Evolutionary conservation across 2,888 invertebrate genomes (phyloP), one percentile per base, ranked within the genome.

Genomic region (Congeria kusceri): DNA sequence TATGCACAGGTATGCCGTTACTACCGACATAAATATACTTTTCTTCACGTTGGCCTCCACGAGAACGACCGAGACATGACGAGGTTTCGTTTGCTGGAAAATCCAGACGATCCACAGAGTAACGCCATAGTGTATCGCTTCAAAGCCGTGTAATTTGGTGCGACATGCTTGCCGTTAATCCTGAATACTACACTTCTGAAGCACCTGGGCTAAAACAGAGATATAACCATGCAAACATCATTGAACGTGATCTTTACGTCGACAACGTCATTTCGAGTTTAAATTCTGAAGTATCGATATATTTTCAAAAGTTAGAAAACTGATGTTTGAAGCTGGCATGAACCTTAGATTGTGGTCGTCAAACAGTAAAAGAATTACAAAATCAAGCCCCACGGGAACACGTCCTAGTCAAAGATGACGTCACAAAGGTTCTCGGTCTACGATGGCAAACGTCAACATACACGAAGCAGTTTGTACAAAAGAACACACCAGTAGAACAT

Each of bases 151-250:
- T 58, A 79, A 11, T 79, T 44, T 27, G 75, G 78, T 15, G 80
- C 71, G 7, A 75, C 75, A 7, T 71, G 79, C 27, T 79, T 74
- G 18, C 77, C 76, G 3, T 80, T 82, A 23, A 78, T 82, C 18
- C 56, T 77, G 11, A n/a, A n/a, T n/a, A n/a, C n/a, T n/a, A n/a
- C n/a, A 78, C 15, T 78, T 11, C 49, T 73, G 20, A 73, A 73
- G 57, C 65, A 64, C 39, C 64, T 73, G 3, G 49, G 39, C 2
- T 23, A 46, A 0, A 53, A 65, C 53, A 49, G 23, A 29, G 15
- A 47, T 28, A 62, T 27, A 15, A 23, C 28, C 47, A 23, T 15
- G 29, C 66, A 27, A 23, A 67, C 2, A 58, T 29, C 18, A 20
- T 77, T 15, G 46, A 47, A 58, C 18, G 63, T 32, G 67, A 57